Base-by-base conservation (phyloP, 2,888 invertebrate genomes). In the Prosapia bicincta region DNA sequence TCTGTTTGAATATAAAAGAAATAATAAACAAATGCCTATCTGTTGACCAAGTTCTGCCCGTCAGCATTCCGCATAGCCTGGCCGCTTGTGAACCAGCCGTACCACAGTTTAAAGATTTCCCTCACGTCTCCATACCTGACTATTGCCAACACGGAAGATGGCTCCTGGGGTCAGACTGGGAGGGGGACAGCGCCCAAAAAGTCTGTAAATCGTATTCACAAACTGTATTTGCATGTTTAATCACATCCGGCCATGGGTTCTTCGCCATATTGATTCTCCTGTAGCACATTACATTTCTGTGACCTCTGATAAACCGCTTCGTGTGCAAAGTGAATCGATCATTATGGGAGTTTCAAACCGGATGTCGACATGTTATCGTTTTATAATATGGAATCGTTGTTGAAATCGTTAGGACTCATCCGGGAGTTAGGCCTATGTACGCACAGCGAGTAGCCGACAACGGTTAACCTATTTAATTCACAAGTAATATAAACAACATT, bases 141-240 rank as follows among this genome's bases (percentile, higher is more conserved):
- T 54, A 54, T 54, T 54, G 54, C 54, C 54, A 54, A 54, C 54
- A 54, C 54, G 54, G 54, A 54, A 54, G 54, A 54, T 54, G 54
- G 54, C 54, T 54, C 54, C 54, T 54, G 54, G 54, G 54, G 54
- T 54, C 54, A 54, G 38, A 54, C 7, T 1, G 13, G 54, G n/a
- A 54, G 54, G 54, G n/a, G n/a, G 3, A 54, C 1, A 5, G 3
- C 54, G 20, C 54, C n/a, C n/a, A 54, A 54, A 20, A 20, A 20
- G 20, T 54, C 54, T 2, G 20, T 20, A 9, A 54, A 20, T 5
- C 38, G 38, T 9, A 9, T 38, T 38, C 7, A 38, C 6, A 13
- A 54, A 2, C n/a, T n/a, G 54, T 54, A 54, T 54, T 54, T 54
- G 54, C 54, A 54, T 54, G 20, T 54, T 20, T 20, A 54, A 5